Conservation (phyloP, 2,888 invertebrate species). For the Nysson spinosus region DNA sequence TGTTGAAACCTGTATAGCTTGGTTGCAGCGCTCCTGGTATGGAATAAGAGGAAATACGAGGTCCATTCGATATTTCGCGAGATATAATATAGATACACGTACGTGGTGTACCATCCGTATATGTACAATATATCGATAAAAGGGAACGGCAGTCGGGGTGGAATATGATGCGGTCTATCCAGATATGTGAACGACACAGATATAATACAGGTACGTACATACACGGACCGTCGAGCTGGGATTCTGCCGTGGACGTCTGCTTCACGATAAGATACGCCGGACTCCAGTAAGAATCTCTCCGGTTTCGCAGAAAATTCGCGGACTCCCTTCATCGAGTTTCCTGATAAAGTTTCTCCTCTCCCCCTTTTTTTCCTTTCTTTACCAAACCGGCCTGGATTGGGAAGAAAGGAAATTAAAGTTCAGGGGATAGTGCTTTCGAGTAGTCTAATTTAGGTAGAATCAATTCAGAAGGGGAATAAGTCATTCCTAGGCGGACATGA, state of each 20-base stretch:
- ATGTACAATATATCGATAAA: constrained; percentile 48
- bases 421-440: constrained; percentile 26
- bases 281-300: constrained; percentile 54
- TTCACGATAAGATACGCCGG: constrained; percentile 69
- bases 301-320: constrained; percentile 63
- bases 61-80: constrained; percentile 61
- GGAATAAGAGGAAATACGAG: constrained; percentile 48
- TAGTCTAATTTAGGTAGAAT: constrained; percentile 18
- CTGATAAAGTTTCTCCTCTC: constrained; percentile 51
- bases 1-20: not conserved
- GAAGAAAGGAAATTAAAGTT: constrained; percentile 40
- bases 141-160: not conserved
- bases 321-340: constrained; percentile 59
- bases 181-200: constrained; percentile 64
- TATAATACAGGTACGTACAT: constrained; percentile 66
- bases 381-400: constrained; percentile 6
- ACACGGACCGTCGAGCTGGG: constrained; percentile 53
- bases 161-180: constrained; percentile 66
- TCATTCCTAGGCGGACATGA: not conserved
- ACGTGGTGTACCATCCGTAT: constrained; percentile 16
- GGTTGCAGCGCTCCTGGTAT: constrained; percentile 15
- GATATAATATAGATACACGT: constrained; percentile 66
- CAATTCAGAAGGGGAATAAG: not conserved
- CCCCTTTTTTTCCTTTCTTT: constrained; percentile 22
- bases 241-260: constrained; percentile 72